Percentiles rank a stretch among this genome's conserved stretches.
These are phyloP conservation scores for Callosobruchus maculatus DNA, from an alignment of 2,888 invertebrate genomes.

Conservation along the genomic window DNA sequence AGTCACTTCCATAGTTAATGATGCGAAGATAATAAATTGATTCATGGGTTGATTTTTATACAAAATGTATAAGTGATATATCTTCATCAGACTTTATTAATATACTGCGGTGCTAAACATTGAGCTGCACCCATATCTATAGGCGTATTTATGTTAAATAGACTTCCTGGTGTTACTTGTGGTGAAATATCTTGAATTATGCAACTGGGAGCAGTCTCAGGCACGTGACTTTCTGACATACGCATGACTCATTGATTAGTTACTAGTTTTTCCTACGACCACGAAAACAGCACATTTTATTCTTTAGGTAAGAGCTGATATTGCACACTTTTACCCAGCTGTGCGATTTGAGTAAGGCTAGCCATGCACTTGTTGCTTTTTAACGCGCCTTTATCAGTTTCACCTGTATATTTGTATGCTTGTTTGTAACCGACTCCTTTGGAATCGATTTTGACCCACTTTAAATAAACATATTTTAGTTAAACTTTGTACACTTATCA, in stretches of 20 bases:
- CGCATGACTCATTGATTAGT: background rate
- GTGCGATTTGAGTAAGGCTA: too few species aligned
- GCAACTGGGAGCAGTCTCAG: background rate
- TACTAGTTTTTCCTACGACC: too few species aligned
- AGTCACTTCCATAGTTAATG: background rate
- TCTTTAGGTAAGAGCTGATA: too few species aligned
- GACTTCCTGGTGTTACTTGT: background rate
- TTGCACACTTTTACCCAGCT: too few species aligned
- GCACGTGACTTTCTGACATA: background rate
- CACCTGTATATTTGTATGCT: too few species aligned
- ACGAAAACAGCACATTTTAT: too few species aligned
- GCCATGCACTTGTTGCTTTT: too few species aligned
- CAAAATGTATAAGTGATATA: background rate
- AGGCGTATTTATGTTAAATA: background rate
- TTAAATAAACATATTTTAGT: too few species aligned
- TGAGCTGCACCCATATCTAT: background rate
- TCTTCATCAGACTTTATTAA: background rate
- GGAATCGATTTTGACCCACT: too few species aligned
- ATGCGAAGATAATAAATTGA: background rate
- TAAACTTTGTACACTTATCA: too few species aligned
- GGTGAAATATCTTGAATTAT: background rate
- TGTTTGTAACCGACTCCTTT: too few species aligned
- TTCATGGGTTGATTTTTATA: background rate
- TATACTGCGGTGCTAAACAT: background rate
- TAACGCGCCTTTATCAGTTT: too few species aligned